phyloP scores from a whole-genome alignment of 2,888 invertebrate species.

The Clusia tigrina region DNA sequence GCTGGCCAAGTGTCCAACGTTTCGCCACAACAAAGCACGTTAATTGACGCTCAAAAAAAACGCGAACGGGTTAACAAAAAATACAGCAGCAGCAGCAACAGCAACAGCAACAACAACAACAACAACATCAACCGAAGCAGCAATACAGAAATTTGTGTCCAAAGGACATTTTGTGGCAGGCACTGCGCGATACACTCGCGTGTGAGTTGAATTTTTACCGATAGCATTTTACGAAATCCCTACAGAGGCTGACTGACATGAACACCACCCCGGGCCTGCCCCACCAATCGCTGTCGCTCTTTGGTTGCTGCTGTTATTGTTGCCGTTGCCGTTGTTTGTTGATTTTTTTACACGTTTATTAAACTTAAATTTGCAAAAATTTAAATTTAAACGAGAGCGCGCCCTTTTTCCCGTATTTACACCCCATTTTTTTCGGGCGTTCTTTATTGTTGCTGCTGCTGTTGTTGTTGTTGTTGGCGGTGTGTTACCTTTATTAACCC shows the following conservation, averaged over 20 bases:
- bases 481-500: slow-evolving; percentile 51
- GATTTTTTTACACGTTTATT: neutral
- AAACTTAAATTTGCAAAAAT: slow-evolving; percentile 3
- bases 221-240: slow-evolving; percentile 14
- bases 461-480: neutral
- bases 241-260: neutral
- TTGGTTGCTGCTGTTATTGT: neutral
- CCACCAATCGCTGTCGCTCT: too few species aligned
- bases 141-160: slow-evolving; percentile 27
- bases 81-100: slow-evolving; percentile 23
- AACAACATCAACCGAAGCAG: slow-evolving; percentile 25
- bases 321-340: neutral
- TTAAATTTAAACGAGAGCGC: slow-evolving; percentile 6
- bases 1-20: slow-evolving; percentile 58
- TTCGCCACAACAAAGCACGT: slow-evolving; percentile 63
- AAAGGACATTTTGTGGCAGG: slow-evolving; percentile 25
- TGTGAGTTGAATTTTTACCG: slow-evolving; percentile 3
- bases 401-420: too few species aligned
- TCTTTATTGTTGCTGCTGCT: neutral
- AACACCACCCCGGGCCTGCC: too few species aligned
- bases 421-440: too few species aligned
- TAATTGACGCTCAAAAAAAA: slow-evolving; percentile 52
- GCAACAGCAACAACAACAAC: neutral
- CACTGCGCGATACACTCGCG: too few species aligned
- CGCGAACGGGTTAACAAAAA: slow-evolving; percentile 28